phyloP scores from a whole-genome alignment of 2,113 vertebrate genomes.

The Orientallactaga bullata region DNA sequence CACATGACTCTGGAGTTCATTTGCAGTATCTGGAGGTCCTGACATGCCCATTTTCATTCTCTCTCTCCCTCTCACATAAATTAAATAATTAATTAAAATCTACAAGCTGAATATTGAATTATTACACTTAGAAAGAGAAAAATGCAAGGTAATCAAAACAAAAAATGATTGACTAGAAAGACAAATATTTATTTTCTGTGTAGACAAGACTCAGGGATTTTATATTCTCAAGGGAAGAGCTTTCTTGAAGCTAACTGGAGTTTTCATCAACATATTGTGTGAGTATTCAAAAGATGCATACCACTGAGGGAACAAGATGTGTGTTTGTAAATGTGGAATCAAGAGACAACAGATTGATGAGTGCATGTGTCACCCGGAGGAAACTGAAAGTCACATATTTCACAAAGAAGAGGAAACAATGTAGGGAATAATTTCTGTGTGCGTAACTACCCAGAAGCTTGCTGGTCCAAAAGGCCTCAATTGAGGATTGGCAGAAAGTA shows the following conservation, averaged over 20 bases:
- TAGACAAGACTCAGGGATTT: neutral
- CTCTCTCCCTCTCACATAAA: no score
- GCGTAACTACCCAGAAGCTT: neutral
- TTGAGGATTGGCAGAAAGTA: neutral
- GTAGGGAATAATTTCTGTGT: neutral
- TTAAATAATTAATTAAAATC: no score
- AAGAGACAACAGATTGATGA: slow-evolving; percentile 2
- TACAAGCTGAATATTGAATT: neutral
- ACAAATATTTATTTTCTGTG: slow-evolving; percentile 18
- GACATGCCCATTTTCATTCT: no score
- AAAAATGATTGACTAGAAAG: neutral
- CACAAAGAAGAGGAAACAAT: neutral
- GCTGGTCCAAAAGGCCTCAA: neutral
- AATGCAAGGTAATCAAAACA: neutral
- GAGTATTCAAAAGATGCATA: neutral
- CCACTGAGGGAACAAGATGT: neutral
- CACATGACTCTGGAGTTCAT: no score
- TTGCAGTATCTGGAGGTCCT: no score
- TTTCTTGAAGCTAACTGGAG: neutral
- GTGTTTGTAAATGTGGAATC: neutral
- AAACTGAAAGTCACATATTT: slow-evolving; percentile 7
- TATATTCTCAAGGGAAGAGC: neutral
- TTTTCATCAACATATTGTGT: neutral
- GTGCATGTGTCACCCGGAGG: neutral
- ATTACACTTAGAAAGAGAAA: neutral